Base-by-base conservation (phyloP, 1,140 invertebrate species). In the Drosophila mauritiana region DNA sequence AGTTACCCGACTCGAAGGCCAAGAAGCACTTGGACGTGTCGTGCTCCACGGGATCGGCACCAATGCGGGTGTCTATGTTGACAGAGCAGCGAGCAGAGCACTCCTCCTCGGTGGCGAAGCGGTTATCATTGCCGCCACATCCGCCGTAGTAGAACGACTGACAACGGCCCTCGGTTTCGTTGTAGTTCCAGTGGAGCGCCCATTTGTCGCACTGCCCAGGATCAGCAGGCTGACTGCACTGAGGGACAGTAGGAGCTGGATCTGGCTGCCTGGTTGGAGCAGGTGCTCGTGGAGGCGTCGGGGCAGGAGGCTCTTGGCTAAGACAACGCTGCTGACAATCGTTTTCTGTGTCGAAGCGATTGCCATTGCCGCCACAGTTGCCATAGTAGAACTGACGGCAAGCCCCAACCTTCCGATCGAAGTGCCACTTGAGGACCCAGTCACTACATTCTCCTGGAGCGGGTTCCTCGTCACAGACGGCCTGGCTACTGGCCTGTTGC, bases 321-420 rank as follows among this genome's bases (percentile, higher is more conserved):
- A 0, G 42, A 79, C 96, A 97, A 68, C 94, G 93, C 57, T 93
- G 92, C 68, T 93, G 51, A 78, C 97, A 97, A 17, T 95, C 95
- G 22, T 94, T 85, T 83, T 95, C 93, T 1, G 93, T 93, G 12
- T 92, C 80, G 86, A 97, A 98, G 76, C 97, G 96, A 91, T 98
- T 98, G 36, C 93, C 93, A 90, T 97, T 98, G 12, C 96, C 97
- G 40, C 94, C 95, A 83, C 96, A 97, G 4, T 97, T 96, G n/a
- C 96, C 95, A 83, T 96, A 98, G 59, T 95, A 95, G 90, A 98
- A 98, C 70, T 95, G 94, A 76, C 94, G 92, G 84, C 97, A 98
- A 13, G 92, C 88, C 36, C 94, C 93, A 15, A 94, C 92, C 53
- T 93, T 93, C 0, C 94, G 95, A 92, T 99, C 96, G 92, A 95